Evolutionary conservation across 53 echinoderm and acorn worm genomes (phyloP), one percentile per base, ranked within the genome.

Genomic region (Stichopus horrens): DNA sequence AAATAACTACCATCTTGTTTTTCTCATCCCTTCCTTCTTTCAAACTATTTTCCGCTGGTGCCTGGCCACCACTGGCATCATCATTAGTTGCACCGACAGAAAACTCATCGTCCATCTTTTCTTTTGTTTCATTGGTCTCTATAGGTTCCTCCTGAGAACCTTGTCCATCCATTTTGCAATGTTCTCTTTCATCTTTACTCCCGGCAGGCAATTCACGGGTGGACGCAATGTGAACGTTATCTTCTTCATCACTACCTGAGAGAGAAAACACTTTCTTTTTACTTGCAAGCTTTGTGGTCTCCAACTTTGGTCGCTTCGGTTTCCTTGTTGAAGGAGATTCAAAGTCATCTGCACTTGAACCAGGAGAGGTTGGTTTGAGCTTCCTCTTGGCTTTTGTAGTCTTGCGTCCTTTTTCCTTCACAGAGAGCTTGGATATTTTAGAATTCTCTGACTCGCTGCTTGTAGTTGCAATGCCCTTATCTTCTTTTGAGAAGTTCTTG

Each of bases 1-100:
- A 94, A 20, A 94, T 92, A 4, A 89, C 83, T 65, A 83, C 91
- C 18, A 90, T 65, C 11, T 55, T 67, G 16, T 80, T 87, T 52
- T 78, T 74, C 13, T 74, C 20, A 14, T 68, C 89, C 23, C 68
- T 76, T 56, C 13, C 83, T 23, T 56, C 16, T 18, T 71, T 13
- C 14, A 16, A 16, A 6, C 2, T 37, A 37, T 16, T 71, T 16
- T 71, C 71, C 4, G n/a, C 18, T 3, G 14, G 71, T 16, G 18
- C 19, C 71, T 71, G 71, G 71, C n/a, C 71, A 71, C n/a, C 63
- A 16, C 16, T 5, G 63, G 63, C 63, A 10, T 13, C 63, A 63
- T 63, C 63, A 10, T 63, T 63, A 10, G 63, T 20, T 20, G 7
- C 71, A 71, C 6, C 71, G 2, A 71, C 71, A 6, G 18, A 7